Evolutionary conservation across 2,113 vertebrate species (phyloP), one percentile per base, ranked within the genome.

Genomic region (Rynchops niger): DNA sequence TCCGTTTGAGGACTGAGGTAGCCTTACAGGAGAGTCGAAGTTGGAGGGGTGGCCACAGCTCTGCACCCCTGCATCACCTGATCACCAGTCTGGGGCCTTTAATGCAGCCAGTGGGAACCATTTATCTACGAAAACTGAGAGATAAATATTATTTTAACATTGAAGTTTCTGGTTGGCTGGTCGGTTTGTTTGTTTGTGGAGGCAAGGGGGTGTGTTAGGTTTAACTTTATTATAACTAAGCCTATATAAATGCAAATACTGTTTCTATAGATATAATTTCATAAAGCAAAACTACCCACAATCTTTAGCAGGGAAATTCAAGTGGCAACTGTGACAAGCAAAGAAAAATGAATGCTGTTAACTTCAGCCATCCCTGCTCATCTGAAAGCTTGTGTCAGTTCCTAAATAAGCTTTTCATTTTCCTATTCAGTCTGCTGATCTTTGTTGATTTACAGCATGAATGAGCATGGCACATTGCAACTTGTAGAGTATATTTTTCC

Each of bases 361-460:
- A 97, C 98, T 98, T 97, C 97, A 97, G 95, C 98, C 97, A 96
- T 98, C 97, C 96, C 95, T 88, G 97, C 97, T 98, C 98, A 97
- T 98, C 97, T 97, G 97, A 98, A 98, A 98, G 98, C 98, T 97
- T 97, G 94, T 98, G 98, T 98, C 98, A 98, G 93, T 98, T 98
- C 97, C 98, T 98, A 98, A 98, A 98, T 98, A 98, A 98, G 98
- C 98, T 98, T 98, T 98, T 98, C 98, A 98, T 98, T 98, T 98
- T 98, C 97, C 98, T 97, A 96, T 98, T 98, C 98, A 98, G 97
- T 97, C 97, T 97, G 97, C 97, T 98, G 98, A 98, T 98, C 98
- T 98, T 97, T 97, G 98, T 98, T 98, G 98, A 98, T 98, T 98
- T 98, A 98, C 98, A 98, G 98, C 98, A 97, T 98, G 98, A 98